Evolutionary conservation across 2,888 invertebrate genomes (phyloP).

Genomic region (Eucriotettix oculatus): DNA sequence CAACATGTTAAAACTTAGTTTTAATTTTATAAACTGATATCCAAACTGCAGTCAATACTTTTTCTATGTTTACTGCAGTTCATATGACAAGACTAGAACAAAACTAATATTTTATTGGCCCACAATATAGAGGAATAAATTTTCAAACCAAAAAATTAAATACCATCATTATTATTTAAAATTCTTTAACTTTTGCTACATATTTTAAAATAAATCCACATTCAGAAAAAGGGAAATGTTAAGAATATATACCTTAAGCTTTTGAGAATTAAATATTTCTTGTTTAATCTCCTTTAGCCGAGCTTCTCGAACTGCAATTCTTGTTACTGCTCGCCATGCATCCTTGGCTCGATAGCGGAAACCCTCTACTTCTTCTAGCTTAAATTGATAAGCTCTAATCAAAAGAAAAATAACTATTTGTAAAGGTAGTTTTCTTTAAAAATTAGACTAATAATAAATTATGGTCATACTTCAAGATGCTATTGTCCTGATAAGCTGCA

Average conservation of each 20-base stretch:
- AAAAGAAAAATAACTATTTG: conserved; percentile 10
- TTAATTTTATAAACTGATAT: no score
- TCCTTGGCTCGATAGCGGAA: conserved; percentile 90
- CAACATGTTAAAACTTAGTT: no score
- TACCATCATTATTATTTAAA: no score
- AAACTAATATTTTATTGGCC: no score
- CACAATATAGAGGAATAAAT: no score
- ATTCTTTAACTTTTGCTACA: no score
- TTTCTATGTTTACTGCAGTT: no score
- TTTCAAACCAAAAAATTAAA: no score
- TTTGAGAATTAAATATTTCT: conserved; percentile 83
- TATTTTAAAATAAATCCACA: no score
- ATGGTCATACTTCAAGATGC: background rate
- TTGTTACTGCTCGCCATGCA: conserved; percentile 88
- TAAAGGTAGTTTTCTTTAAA: background rate
- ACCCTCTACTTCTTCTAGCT: conserved; percentile 87
- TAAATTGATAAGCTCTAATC: conserved; percentile 77
- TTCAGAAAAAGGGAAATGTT: background rate
- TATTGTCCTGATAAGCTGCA: background rate
- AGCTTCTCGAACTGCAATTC: conserved; percentile 85
- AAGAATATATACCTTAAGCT: conserved; percentile 47
- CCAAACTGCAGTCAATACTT: no score
- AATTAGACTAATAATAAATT: no score
- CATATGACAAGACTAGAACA: no score
- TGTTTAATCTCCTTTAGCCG: conserved; percentile 87